phyloP scores from a whole-genome alignment of 2,888 invertebrate species.

The Lepidocyrtinus sp. region DNA sequence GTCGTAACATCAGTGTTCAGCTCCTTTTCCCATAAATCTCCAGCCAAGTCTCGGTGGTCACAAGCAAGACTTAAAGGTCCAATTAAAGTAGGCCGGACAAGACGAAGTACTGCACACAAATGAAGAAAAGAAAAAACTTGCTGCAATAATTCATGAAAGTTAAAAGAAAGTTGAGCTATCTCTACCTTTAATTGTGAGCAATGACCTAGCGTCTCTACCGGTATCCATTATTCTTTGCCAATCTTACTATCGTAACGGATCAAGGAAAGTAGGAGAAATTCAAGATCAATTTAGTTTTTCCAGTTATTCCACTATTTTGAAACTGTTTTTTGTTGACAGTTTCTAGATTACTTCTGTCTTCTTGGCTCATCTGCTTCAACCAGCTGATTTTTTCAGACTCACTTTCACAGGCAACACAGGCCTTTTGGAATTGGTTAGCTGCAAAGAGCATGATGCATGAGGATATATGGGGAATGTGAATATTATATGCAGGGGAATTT shows the following conservation, averaged over 20 bases:
- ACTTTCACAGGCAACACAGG: neutral
- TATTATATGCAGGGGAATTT: too few relatives aligned
- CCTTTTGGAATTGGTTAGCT: too few relatives aligned
- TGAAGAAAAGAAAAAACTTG: slow-evolving; percentile 17
- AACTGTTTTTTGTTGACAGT: too few relatives aligned
- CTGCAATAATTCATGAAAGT: neutral
- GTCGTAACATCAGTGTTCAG: slow-evolving; percentile 88
- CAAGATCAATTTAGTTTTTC: too few relatives aligned
- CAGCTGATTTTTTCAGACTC: too few relatives aligned
- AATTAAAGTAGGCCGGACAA: slow-evolving; percentile 92
- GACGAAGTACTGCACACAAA: slow-evolving; percentile 84
- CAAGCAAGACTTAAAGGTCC: slow-evolving; percentile 86
- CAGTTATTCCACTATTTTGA: too few relatives aligned
- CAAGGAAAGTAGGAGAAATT: too few relatives aligned
- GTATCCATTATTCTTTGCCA: slow-evolving; percentile 47
- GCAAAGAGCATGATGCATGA: too few relatives aligned
- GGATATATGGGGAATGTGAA: too few relatives aligned
- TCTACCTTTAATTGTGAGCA: slow-evolving; percentile 69
- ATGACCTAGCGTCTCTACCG: slow-evolving; percentile 63
- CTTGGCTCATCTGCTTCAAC: too few relatives aligned
- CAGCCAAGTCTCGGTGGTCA: slow-evolving; percentile 88
- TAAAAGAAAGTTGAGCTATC: neutral
- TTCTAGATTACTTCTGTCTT: too few relatives aligned
- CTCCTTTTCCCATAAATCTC: slow-evolving; percentile 84
- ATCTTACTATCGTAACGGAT: too few relatives aligned